These are phyloP conservation scores for Dynastes maya DNA, from an alignment of 2,888 invertebrate species.

Conservation along the genomic window DNA sequence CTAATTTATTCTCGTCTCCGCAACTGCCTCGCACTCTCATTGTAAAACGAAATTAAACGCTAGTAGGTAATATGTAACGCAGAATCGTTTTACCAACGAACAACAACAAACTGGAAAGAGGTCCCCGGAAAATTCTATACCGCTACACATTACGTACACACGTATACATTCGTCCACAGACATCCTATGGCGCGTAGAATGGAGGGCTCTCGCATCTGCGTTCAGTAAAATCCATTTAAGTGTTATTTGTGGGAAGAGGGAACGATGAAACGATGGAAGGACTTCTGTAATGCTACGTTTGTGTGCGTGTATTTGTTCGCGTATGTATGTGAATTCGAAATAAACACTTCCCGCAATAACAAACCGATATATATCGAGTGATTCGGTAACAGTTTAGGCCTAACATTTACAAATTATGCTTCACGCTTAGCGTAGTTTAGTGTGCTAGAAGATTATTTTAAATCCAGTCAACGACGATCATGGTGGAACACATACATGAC, in stretches of 20 bases:
- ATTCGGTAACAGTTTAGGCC: conserved; percentile 53
- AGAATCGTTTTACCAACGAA: conserved; percentile 61
- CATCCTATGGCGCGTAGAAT: not conserved
- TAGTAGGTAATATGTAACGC: conserved; percentile 63
- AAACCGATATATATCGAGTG: conserved; percentile 65
- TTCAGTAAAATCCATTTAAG: conserved; percentile 59
- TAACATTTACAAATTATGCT: conserved; percentile 69
- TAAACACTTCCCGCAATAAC: conserved; percentile 67
- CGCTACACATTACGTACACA: not conserved
- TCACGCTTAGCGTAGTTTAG: conserved; percentile 67
- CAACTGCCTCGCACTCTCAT: conserved; percentile 50
- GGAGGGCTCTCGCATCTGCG: conserved; percentile 37
- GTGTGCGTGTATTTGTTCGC: not conserved
- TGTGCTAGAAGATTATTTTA: no score
- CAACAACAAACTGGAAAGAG: conserved; percentile 33
- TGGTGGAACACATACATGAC: no score
- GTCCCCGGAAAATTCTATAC: conserved; percentile 35
- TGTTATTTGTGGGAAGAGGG: conserved; percentile 49
- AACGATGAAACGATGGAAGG: conserved; percentile 54
- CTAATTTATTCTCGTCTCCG: conserved; percentile 51
- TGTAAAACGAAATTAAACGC: conserved; percentile 61
- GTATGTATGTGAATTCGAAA: conserved; percentile 60
- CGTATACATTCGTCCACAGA: not conserved
- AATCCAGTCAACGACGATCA: no score
- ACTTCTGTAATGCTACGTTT: conserved; percentile 1